These are phyloP conservation scores for Tragelaphus strepsiceros DNA, from an alignment of 2,113 vertebrate species.

Conservation along the genomic window DNA sequence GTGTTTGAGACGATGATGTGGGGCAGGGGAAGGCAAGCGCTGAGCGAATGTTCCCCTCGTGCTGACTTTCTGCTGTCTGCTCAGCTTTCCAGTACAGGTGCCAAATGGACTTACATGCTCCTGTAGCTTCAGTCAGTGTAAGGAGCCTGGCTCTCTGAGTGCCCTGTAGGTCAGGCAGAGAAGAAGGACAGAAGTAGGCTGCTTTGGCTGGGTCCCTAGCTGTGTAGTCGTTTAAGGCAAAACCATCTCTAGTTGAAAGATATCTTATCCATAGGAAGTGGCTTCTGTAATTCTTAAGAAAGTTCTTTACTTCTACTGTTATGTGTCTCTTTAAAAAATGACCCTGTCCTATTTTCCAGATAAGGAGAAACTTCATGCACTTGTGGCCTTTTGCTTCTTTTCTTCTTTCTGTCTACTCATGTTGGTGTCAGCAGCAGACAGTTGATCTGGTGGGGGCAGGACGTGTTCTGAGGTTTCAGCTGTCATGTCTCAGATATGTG, in stretches of 20 bases:
- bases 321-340: neutral
- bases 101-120: accelerated
- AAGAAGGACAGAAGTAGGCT: neutral
- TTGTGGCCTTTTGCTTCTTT: neutral
- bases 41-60: accelerated
- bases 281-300: neutral
- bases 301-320: neutral
- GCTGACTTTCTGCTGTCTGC: neutral
- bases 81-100: accelerated
- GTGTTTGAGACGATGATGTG: accelerated
- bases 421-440: neutral
- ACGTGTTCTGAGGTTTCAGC: neutral
- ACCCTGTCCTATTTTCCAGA: neutral
- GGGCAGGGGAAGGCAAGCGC: too few species aligned
- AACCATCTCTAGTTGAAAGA: neutral
- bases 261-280: neutral
- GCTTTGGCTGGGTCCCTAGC: neutral
- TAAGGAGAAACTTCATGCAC: neutral
- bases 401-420: neutral
- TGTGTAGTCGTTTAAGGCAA: neutral
- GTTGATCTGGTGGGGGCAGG: neutral
- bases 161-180: neutral
- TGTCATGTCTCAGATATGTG: neutral
- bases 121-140: neutral
- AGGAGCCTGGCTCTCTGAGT: neutral